Evolutionary conservation across 2,113 vertebrate species (phyloP).

Genomic region (Hydrochoerus hydrochaeris): DNA sequence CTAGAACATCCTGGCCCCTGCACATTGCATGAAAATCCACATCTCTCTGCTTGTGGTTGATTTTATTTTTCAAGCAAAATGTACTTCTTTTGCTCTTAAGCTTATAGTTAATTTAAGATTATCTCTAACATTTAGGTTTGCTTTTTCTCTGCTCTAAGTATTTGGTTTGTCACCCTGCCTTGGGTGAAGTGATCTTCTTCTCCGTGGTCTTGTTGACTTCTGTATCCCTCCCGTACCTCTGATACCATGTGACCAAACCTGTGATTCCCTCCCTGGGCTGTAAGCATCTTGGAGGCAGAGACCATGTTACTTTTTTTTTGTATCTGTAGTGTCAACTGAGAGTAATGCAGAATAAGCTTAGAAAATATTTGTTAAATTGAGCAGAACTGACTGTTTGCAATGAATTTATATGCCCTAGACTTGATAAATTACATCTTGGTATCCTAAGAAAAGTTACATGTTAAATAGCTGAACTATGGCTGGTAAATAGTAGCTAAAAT

Average conservation of each 20-base stretch:
- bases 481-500: background rate
- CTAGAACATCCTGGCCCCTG: background rate
- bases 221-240: too few relatives aligned
- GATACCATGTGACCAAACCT: background rate
- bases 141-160: background rate
- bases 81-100: background rate
- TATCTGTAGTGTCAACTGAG: background rate
- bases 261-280: background rate
- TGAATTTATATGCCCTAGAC: background rate
- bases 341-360: background rate
- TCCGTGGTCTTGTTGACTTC: background rate
- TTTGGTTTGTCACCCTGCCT: background rate
- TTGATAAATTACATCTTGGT: background rate
- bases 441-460: background rate
- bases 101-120: background rate
- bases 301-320: background rate
- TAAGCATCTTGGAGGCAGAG: background rate
- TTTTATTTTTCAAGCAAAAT: background rate
- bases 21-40: background rate
- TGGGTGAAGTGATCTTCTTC: background rate
- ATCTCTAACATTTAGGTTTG: background rate
- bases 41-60: background rate
- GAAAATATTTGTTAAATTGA: background rate
- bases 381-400: background rate
- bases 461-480: background rate